Evolutionary conservation across 2,113 vertebrate genomes (phyloP), one percentile per base, ranked within the genome.

Genomic region (Maccullochella peelii): DNA sequence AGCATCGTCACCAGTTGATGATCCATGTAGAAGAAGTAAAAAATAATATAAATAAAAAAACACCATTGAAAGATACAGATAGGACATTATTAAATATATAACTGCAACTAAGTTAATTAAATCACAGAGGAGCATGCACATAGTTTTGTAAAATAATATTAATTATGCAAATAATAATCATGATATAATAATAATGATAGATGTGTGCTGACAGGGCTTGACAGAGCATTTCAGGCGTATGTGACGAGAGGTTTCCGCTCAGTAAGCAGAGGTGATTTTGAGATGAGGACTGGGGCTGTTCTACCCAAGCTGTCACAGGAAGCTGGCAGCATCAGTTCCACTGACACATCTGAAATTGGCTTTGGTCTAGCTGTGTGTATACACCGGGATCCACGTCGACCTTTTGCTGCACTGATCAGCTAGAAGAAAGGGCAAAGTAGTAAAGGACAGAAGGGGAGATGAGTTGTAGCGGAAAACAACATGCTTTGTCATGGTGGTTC

Each of bases 281-380:
- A 87, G 89, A 84, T 87, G 89, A 87, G 67, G 84, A 83, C 84
- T 86, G 86, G 88, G 69, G 83, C 87, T 87, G 85, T 89, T 92
- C 85, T 78, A 86, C 87, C 91, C 91, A 87, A 86, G 82, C 89
- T 93, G 91, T 93, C 92, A 94, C 88, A 65, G 85, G 80, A 83
- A 83, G 85, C 88, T 85, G 80, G 87, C 82, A 79, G 85, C 82
- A 83, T 88, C 93, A 81, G 79, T 86, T 90, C 89, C 83, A 77
- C 84, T 93, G 93, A 94, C 95, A 95, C 88, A 74, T 91, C 86
- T 88, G 86, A 94, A 94, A 94, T 93, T 92, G 89, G 90, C 92
- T 94, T 89, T 88, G 88, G 77, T 92, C 88, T 88, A 90, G 86
- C 87, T 89, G 88, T 44, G 86, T 86, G 78, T 68, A 67, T 78